phyloP scores from a whole-genome alignment of 2,797 vertebrate species.

The Eulemur rubriventer region DNA sequence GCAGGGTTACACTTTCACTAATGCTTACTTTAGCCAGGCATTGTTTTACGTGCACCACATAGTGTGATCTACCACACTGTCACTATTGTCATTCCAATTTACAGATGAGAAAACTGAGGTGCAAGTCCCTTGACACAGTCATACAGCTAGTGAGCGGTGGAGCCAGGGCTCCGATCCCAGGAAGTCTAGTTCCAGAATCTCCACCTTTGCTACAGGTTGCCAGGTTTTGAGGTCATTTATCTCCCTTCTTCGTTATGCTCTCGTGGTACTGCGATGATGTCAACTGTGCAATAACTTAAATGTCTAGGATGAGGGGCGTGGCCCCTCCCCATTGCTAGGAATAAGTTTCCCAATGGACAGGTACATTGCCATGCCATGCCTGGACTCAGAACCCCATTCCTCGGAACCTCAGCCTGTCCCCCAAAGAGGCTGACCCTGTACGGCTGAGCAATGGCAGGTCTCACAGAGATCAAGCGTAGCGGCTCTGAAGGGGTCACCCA shows the following conservation, averaged over 20 bases:
- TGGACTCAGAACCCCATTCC: not conserved
- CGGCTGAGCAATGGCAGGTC: too few relatives aligned
- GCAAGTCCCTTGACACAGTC: accelerated
- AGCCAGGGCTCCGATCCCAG: not conserved
- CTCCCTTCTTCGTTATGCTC: not conserved
- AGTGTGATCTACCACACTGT: accelerated
- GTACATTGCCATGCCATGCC: accelerated
- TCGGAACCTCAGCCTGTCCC: not conserved
- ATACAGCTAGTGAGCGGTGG: accelerated
- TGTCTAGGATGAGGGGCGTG: not conserved
- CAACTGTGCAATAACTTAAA: not conserved
- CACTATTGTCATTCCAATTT: not conserved
- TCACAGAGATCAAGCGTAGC: not conserved
- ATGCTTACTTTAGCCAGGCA: not conserved
- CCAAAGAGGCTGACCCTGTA: not conserved
- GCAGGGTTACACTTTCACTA: not conserved
- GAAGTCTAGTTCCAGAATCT: not conserved
- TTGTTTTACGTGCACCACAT: accelerated
- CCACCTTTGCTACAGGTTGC: not conserved
- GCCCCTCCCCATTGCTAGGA: not conserved
- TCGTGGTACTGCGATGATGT: accelerated
- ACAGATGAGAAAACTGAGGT: not conserved
- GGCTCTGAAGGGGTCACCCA: accelerated
- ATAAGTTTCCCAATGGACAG: not conserved
- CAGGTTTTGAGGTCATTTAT: too few relatives aligned